phyloP scores from a whole-genome alignment of 2,797 vertebrate species.

The Euphonia xanthogaster region DNA sequence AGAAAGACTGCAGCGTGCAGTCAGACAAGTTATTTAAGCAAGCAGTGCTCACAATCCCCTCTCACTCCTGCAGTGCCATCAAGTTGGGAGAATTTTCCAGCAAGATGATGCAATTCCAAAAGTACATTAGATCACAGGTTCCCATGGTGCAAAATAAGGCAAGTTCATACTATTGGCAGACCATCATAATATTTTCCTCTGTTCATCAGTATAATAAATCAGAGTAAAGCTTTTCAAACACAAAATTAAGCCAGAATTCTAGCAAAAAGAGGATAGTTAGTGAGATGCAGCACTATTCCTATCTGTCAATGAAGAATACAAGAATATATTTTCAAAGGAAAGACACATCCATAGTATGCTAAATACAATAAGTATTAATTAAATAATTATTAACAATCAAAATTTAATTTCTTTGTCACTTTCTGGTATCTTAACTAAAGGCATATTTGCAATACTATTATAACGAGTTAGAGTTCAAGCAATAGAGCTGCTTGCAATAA shows the following conservation, averaged over 20 bases:
- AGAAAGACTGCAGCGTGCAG: fast-evolving
- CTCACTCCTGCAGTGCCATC: background rate
- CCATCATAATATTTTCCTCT: background rate
- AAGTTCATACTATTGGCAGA: fast-evolving
- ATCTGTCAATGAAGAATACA: background rate
- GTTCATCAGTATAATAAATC: background rate
- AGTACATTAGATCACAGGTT: background rate
- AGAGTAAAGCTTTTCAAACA: background rate
- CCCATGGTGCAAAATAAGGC: background rate
- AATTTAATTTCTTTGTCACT: constrained; percentile 87
- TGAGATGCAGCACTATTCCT: too few relatives aligned
- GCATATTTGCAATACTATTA: constrained; percentile 79
- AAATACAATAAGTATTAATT: constrained; percentile 74
- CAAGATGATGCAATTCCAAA: background rate
- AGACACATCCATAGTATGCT: constrained; percentile 53
- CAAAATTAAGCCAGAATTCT: constrained; percentile 26
- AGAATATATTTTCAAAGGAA: constrained; percentile 15
- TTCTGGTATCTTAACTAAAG: constrained; percentile 89
- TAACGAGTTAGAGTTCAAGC: constrained; percentile 73
- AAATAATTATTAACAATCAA: constrained; percentile 77
- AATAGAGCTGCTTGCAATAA: constrained; percentile 85
- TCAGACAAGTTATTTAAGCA: background rate
- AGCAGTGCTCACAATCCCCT: background rate
- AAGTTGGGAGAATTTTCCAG: background rate
- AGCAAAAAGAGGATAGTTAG: background rate